phyloP scores from a whole-genome alignment of 2,113 vertebrate species.

The Sinosuthora webbiana region DNA sequence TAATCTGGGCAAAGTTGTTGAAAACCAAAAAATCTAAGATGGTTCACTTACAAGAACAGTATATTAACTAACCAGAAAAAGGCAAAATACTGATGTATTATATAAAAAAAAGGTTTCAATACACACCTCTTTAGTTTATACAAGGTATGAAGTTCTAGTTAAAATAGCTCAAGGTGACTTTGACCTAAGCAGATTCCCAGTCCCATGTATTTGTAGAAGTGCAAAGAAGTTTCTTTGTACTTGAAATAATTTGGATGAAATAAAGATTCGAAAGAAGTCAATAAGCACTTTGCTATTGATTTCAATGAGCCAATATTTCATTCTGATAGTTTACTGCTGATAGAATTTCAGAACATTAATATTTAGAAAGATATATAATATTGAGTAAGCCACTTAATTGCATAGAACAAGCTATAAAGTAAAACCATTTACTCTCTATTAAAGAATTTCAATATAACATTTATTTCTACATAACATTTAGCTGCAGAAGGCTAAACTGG shows the following conservation, averaged over 20 bases:
- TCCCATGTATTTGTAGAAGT: not conserved
- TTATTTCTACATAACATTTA: constrained; percentile 9
- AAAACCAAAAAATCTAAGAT: not conserved
- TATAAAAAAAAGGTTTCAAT: not conserved
- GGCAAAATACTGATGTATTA: not conserved
- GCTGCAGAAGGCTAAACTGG: not conserved
- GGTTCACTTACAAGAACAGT: not conserved
- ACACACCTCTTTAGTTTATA: not conserved
- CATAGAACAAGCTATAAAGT: not conserved
- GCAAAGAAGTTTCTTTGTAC: not conserved
- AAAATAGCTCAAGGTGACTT: not conserved
- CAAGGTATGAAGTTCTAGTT: not conserved
- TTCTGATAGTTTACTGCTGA: not conserved
- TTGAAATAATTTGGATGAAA: not conserved
- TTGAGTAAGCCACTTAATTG: not conserved
- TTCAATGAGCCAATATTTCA: constrained; percentile 2
- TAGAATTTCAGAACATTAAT: constrained; percentile 19
- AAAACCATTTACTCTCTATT: not conserved
- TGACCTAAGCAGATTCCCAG: not conserved
- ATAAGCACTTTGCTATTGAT: constrained; percentile 31
- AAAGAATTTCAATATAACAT: not conserved
- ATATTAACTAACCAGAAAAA: not conserved
- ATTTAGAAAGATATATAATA: constrained; percentile 1
- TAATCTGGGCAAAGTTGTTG: not conserved
- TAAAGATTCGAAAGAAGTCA: constrained; percentile 20